Percentiles rank a stretch among this genome's conserved stretches.
phyloP scores from a whole-genome alignment of 2,113 vertebrate species.

The Nyctereutes procyonoides region DNA sequence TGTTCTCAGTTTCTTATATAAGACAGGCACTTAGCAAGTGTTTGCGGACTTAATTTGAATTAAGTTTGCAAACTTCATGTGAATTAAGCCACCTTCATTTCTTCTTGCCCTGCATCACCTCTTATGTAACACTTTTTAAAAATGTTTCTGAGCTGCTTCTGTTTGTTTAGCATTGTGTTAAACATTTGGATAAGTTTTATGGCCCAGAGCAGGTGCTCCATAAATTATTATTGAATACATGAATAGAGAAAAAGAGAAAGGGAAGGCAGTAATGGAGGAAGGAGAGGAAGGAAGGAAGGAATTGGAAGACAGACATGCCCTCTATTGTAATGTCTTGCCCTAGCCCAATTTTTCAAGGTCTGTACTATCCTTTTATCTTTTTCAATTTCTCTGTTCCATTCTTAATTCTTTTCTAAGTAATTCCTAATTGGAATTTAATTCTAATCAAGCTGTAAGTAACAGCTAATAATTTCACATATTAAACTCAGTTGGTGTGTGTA shows the following conservation, averaged over 20 bases:
- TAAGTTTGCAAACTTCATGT: not conserved
- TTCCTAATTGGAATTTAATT: not conserved
- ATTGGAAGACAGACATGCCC: fast-evolving
- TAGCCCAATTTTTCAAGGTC: not conserved
- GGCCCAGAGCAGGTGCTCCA: not conserved
- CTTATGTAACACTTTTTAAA: not conserved
- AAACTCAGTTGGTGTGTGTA: not conserved
- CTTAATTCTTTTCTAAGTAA: not conserved
- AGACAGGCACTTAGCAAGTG: not conserved
- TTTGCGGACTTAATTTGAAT: not conserved
- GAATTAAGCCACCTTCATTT: not conserved
- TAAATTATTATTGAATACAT: not conserved
- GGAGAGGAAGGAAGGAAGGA: not conserved
- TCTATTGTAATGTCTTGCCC: not conserved
- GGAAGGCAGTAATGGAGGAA: not conserved
- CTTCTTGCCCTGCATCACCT: not conserved
- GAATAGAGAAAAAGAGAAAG: not conserved
- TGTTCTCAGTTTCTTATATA: not conserved
- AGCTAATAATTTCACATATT: not conserved
- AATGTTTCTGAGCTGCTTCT: not conserved
- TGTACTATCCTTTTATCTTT: not conserved
- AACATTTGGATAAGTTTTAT: not conserved
- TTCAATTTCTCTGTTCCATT: not conserved
- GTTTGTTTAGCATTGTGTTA: not conserved
- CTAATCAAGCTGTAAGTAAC: not conserved